Percentiles rank a stretch among this genome's conserved stretches.
These are phyloP conservation scores for Riparia riparia DNA, from an alignment of 2,113 vertebrate species.

Conservation along the genomic window DNA sequence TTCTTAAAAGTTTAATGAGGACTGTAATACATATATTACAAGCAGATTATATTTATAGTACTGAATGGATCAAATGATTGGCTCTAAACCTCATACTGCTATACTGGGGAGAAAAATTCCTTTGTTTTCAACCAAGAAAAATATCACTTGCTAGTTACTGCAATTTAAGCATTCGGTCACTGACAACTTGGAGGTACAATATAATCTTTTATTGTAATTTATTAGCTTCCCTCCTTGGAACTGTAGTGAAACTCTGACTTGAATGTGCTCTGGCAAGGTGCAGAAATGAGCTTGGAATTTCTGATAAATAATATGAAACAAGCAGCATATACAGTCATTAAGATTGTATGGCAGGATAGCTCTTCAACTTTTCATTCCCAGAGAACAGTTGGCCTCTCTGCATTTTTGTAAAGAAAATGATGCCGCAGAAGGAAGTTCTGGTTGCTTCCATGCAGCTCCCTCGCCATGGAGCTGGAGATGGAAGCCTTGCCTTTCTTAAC, in stretches of 20 bases:
- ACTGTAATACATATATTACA: slow-evolving; percentile 26
- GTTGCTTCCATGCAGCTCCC: not conserved
- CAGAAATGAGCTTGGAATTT: slow-evolving; percentile 12
- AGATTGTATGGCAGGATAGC: not conserved
- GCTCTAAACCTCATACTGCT: not conserved
- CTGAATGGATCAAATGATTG: not conserved
- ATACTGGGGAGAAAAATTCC: slow-evolving; percentile 33
- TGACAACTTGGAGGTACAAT: slow-evolving; percentile 43
- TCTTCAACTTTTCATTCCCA: not conserved
- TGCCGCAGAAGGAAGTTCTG: not conserved
- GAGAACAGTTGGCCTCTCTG: not conserved
- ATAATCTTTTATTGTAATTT: slow-evolving; percentile 60
- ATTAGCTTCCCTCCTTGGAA: slow-evolving; percentile 26
- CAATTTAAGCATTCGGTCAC: slow-evolving; percentile 62
- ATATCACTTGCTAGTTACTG: slow-evolving; percentile 42
- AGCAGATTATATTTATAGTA: slow-evolving; percentile 23
- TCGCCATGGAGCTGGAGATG: not conserved
- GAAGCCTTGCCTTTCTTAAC: not conserved
- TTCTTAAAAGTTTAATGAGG: slow-evolving; percentile 50
- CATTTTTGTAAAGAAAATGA: not conserved
- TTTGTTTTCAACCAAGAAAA: slow-evolving; percentile 61
- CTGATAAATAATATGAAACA: slow-evolving; percentile 30
- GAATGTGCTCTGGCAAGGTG: not conserved
- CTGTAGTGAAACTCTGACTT: slow-evolving; percentile 21
- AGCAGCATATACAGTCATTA: not conserved